Percentiles rank a stretch among this genome's conserved stretches.
Conservation (phyloP, 1,140 invertebrate genomes). For the Macrobrachium nipponense region DNA sequence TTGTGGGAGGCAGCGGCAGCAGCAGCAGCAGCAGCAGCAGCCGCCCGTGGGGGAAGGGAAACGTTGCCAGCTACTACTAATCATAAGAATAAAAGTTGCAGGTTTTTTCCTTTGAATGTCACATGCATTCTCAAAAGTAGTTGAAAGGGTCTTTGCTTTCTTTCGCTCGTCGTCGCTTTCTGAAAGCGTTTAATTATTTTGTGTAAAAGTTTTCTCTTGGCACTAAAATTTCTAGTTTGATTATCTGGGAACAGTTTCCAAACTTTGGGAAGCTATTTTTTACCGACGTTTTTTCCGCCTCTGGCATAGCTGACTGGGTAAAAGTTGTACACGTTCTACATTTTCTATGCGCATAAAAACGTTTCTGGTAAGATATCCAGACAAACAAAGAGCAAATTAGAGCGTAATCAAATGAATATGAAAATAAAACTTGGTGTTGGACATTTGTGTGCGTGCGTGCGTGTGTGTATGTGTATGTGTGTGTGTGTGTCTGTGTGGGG, state of each 20-base stretch:
- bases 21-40: too few species aligned
- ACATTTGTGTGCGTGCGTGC: neutral
- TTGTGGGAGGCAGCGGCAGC: neutral
- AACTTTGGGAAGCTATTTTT: slow-evolving; percentile 26
- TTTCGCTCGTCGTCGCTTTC: slow-evolving; percentile 32
- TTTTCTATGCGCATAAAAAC: slow-evolving; percentile 5
- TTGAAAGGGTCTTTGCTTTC: slow-evolving; percentile 43
- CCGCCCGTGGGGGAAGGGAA: neutral
- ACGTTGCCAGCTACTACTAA: slow-evolving; percentile 33
- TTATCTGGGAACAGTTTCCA: slow-evolving; percentile 41
- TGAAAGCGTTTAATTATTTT: slow-evolving; percentile 54
- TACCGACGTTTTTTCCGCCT: neutral
- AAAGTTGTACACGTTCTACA: slow-evolving; percentile 20
- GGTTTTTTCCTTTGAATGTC: slow-evolving; percentile 8
- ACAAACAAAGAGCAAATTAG: slow-evolving; percentile 47
- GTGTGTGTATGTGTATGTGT: neutral
- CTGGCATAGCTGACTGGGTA: neutral
- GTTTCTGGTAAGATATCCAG: slow-evolving; percentile 28
- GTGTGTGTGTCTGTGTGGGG: neutral
- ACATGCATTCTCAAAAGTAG: slow-evolving; percentile 42
- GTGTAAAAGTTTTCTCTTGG: slow-evolving; percentile 53
- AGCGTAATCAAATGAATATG: slow-evolving; percentile 49
- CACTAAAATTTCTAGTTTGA: slow-evolving; percentile 58
- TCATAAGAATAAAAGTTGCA: slow-evolving; percentile 21
- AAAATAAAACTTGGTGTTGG: slow-evolving; percentile 36